phyloP scores from a whole-genome alignment of 35 echinoderm and acorn worm genomes.

The Amphiura filiformis region DNA sequence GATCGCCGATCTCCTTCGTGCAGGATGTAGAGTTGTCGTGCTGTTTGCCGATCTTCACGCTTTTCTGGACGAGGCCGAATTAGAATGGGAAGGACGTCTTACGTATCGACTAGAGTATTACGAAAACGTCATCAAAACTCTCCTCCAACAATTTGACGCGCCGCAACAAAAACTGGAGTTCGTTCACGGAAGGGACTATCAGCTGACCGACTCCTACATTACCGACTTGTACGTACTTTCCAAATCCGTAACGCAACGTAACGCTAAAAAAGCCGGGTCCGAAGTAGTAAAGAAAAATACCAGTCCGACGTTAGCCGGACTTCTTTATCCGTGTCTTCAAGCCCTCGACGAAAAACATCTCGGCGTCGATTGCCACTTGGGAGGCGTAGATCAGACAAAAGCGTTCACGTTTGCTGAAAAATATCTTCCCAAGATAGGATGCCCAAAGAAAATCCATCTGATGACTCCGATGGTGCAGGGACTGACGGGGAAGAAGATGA shows the following conservation, averaged over 20 bases:
- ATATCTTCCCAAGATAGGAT: constrained; percentile 71
- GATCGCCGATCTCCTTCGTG: constrained; percentile 83
- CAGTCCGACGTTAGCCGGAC: constrained; percentile 65
- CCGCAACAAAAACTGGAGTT: constrained; percentile 83
- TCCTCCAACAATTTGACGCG: constrained; percentile 75
- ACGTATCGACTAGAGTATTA: constrained; percentile 79
- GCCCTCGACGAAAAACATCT: constrained; percentile 96
- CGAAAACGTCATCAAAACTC: constrained; percentile 79
- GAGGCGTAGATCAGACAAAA: constrained; percentile 95
- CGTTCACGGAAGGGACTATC: constrained; percentile 84
- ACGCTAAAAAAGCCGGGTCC: constrained; percentile 93
- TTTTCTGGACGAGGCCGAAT: constrained; percentile 92
- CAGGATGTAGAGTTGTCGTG: constrained; percentile 90
- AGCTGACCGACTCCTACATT: constrained; percentile 29
- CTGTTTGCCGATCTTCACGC: constrained; percentile 93
- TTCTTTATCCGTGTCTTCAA: constrained; percentile 90
- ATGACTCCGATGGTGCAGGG: constrained; percentile 97
- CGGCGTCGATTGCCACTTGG: constrained; percentile 92
- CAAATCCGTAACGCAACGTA: constrained; percentile 33
- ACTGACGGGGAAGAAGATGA: not conserved
- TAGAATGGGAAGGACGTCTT: constrained; percentile 66
- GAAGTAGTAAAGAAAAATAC: constrained; percentile 91
- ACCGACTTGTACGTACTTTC: too few relatives aligned
- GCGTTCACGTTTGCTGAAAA: constrained; percentile 97
- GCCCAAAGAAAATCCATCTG: constrained; percentile 89